These are phyloP conservation scores for Xenopus laevis DNA, from an alignment of 2,113 vertebrate genomes.

Conservation along the genomic window DNA sequence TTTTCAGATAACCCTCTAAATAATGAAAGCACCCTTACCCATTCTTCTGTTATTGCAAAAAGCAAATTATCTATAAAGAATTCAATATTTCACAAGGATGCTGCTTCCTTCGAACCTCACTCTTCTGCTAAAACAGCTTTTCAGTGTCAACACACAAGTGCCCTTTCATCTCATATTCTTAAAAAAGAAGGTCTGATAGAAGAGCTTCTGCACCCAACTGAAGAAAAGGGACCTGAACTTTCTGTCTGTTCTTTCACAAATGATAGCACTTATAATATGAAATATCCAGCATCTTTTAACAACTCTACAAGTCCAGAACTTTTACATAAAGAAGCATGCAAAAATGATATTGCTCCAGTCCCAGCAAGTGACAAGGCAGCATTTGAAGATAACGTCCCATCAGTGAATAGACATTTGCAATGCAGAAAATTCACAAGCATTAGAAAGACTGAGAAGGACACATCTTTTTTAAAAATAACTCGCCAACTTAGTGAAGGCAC, in stretches of 20 bases:
- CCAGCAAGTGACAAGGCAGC: slow-evolving; percentile 76
- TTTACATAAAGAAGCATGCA: slow-evolving; percentile 70
- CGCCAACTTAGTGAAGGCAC: slow-evolving; percentile 64
- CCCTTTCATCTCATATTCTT: slow-evolving; percentile 76
- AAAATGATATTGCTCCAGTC: slow-evolving; percentile 70
- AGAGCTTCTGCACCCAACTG: slow-evolving; percentile 77
- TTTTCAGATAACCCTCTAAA: slow-evolving; percentile 87
- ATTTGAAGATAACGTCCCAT: slow-evolving; percentile 78
- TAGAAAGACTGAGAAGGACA: slow-evolving; percentile 82
- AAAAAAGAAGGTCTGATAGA: slow-evolving; percentile 80
- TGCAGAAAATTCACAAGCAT: slow-evolving; percentile 82
- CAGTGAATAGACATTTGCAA: slow-evolving; percentile 77
- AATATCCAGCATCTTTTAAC: slow-evolving; percentile 79
- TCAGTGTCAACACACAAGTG: slow-evolving; percentile 87
- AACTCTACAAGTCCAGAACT: slow-evolving; percentile 72
- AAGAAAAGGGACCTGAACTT: slow-evolving; percentile 75
- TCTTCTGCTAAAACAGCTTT: slow-evolving; percentile 85
- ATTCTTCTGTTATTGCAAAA: slow-evolving; percentile 82
- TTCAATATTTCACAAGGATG: slow-evolving; percentile 84
- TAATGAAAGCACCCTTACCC: slow-evolving; percentile 85
- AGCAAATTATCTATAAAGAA: slow-evolving; percentile 85
- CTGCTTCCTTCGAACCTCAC: slow-evolving; percentile 78
- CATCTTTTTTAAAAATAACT: slow-evolving; percentile 63
- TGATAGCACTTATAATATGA: slow-evolving; percentile 84
- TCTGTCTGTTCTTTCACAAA: slow-evolving; percentile 79